Evolutionary conservation across 2,113 vertebrate genomes (phyloP), one percentile per base, ranked within the genome.

Genomic region (Oncorhynchus keta): DNA sequence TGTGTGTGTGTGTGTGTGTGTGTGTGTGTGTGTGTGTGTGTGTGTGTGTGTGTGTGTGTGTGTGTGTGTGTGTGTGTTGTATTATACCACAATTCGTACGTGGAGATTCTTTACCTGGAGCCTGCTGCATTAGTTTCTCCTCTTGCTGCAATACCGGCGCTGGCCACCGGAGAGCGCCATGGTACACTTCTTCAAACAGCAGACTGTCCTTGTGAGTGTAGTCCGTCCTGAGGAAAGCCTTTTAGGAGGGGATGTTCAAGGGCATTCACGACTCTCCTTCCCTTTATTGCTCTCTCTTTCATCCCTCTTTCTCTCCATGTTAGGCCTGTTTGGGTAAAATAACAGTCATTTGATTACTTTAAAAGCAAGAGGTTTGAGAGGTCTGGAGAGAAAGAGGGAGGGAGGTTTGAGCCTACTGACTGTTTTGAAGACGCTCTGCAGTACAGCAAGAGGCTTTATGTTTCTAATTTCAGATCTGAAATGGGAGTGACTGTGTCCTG

Each of bases 121-220:
- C 86, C 86, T 79, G 69, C 73, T 85, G 82, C 83, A 84, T 83
- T n/a, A 18, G 20, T 32, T 57, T 26, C 55, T n/a, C 70, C 12
- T 24, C n/a, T 30, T 45, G n/a, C 6, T 84, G 82, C 68, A n/a
- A 13, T 89, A 65, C 75, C 20, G 12, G 1, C 24, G 73, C 3
- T 75, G 80, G 68, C 90, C 93, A 93, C 92, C 80, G 74, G 90
- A 91, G 90, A 91, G 86, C 89, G 20, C 78, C 74, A 13, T 73
- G 18, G 70, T 13, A 84, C 68, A 51, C 48, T 51, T 64, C 76
- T 78, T 82, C 2, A 18, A 26, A 22, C 8, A 16, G 26, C 39
- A 45, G 70, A 68, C 35, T 79, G 83, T 87, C 81, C 84, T 83
- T 85, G 80, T 83, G 80, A 81, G 76, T 73, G 74, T 76, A 79